Conservation (phyloP, 2,797 vertebrate species). For the Alouatta caraya region DNA sequence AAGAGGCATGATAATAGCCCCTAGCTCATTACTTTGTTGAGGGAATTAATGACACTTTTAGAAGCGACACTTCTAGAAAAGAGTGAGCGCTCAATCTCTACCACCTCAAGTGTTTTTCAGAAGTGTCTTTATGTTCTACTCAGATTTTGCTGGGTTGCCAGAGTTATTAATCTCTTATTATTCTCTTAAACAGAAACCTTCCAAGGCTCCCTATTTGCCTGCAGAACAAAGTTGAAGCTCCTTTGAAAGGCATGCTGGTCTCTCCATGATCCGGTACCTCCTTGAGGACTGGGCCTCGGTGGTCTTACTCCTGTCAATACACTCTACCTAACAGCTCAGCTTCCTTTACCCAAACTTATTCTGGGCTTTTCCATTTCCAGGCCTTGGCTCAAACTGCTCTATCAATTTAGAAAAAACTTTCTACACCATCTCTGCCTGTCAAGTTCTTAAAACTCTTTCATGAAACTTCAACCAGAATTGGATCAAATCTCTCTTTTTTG, state of each 20-base stretch:
- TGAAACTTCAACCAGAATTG: background rate
- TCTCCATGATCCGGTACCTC: rapidly evolving
- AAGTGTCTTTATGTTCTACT: background rate
- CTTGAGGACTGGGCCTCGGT: background rate
- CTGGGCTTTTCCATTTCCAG: background rate
- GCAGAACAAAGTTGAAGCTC: background rate
- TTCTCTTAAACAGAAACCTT: background rate
- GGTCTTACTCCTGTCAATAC: background rate
- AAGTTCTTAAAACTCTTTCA: background rate
- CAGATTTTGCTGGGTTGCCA: background rate
- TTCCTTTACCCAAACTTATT: background rate
- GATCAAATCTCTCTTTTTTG: background rate
- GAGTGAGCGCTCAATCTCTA: background rate
- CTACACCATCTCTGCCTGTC: background rate
- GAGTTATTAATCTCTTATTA: background rate
- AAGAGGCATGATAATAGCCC: background rate
- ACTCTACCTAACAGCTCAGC: background rate
- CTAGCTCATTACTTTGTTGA: background rate
- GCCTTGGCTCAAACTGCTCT: background rate
- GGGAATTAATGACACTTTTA: background rate
- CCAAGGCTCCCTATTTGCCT: background rate
- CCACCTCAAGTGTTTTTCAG: background rate
- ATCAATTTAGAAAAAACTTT: background rate
- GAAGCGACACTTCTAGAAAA: background rate
- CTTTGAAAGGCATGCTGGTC: background rate